Conservation (phyloP, 2,888 invertebrate genomes). For the Cerceris ruficornis region DNA sequence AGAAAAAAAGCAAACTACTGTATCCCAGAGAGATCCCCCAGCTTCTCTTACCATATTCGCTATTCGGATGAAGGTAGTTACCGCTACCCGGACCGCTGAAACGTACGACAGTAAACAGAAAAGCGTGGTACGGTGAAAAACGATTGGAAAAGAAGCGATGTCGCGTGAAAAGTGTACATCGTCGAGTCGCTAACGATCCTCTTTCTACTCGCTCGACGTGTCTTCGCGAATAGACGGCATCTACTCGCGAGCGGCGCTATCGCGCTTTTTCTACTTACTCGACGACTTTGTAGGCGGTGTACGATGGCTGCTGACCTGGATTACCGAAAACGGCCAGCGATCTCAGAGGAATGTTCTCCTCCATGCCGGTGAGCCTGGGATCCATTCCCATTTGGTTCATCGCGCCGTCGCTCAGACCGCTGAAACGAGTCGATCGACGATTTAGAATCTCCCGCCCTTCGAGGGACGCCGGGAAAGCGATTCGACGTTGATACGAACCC, state of each 20-base stretch:
- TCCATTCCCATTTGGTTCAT: conserved; percentile 77
- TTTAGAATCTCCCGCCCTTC: not conserved
- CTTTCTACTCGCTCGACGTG: no score
- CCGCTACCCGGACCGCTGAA: conserved; percentile 82
- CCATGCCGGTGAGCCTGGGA: conserved; percentile 80
- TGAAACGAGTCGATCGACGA: conserved; percentile 31
- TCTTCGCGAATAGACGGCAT: conserved; percentile 15
- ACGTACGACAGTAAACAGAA: conserved; percentile 79
- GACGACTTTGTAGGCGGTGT: conserved; percentile 86
- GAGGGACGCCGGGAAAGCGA: no score
- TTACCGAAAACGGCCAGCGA: conserved; percentile 86
- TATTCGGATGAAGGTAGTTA: conserved; percentile 81
- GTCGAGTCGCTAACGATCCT: no score
- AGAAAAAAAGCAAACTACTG: conserved; percentile 59
- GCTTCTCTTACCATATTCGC: conserved; percentile 81
- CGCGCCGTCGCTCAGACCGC: conserved; percentile 77
- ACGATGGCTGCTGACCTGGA: conserved; percentile 72
- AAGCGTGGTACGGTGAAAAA: conserved; percentile 66
- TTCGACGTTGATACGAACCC: conserved; percentile 70
- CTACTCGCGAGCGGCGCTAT: not conserved
- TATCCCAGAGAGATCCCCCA: conserved; percentile 66
- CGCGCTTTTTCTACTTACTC: conserved; percentile 85
- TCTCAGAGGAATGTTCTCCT: conserved; percentile 91
- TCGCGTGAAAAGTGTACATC: not conserved
- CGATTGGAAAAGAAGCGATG: conserved; percentile 18